Base-by-base conservation (phyloP, 64 coral and sea anemone species). In the Trachythela sp. region DNA sequence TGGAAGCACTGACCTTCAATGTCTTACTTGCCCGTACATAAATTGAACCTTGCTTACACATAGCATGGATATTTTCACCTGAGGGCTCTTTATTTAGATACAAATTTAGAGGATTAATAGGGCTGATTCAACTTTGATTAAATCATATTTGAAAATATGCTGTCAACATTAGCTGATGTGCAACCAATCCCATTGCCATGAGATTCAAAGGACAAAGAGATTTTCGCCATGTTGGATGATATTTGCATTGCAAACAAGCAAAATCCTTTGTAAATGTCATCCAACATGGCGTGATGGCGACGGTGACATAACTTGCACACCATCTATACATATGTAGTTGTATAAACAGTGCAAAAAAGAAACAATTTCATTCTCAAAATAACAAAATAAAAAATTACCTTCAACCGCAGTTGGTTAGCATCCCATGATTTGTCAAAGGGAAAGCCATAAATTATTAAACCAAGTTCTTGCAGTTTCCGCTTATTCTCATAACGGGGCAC, bases 371-470 rank as follows among this genome's bases (percentile, higher is more conserved):
- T 64, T n/a, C 8, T 24, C 24, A 24, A 64, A 20, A n/a, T 26
- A 20, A 20, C 49, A 52, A n/a, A n/a, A n/a, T n/a, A n/a, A n/a
- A n/a, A 45, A 45, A 45, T 6, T 84, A 91, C 83, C 89, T 85
- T 91, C 36, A 91, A 14, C 2, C 60, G 83, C 9, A 91, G 89
- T 85, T 91, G 49, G 39, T 42, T 85, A 17, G 59, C 54, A 58
- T 91, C 40, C 84, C 89, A 91, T 32, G 33, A 40, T 68, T 85
- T 91, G 20, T 91, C 89, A 3, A 91, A 58, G 2, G 89, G 89
- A 83, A 91, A 91, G 0, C 83, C 50, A 91, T 91, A 83, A 59
- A 91, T 13, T 67, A 91, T 91, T 8, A 91, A 26, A 2, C 83
- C 89, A 33, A 85, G 45, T 11, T 85, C 89, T 83, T 91, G 38